Conservation (phyloP, 2,888 invertebrate species). For the Germaria angustata region DNA sequence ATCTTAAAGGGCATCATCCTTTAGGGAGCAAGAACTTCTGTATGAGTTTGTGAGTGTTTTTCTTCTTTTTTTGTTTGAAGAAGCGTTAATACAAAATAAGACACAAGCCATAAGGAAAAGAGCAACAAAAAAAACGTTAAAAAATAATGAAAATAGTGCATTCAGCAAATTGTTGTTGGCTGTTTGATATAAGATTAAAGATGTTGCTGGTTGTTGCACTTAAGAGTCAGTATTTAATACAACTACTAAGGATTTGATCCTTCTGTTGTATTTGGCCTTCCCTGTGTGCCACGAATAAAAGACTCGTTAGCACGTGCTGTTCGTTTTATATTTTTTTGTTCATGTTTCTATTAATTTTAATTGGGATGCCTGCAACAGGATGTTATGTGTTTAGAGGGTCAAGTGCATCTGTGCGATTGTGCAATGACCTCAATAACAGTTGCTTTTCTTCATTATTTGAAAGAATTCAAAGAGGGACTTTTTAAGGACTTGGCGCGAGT, state of each 20-base stretch:
- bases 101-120: slow-evolving; percentile 38
- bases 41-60: not conserved
- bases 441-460: slow-evolving; percentile 15
- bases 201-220: slow-evolving; percentile 42
- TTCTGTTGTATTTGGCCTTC: not conserved
- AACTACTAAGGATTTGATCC: slow-evolving; percentile 4
- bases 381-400: slow-evolving; percentile 46
- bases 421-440: slow-evolving; percentile 48
- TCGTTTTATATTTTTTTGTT: slow-evolving; percentile 12
- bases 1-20: slow-evolving; percentile 56
- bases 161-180: slow-evolving; percentile 45
- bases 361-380: slow-evolving; percentile 65
- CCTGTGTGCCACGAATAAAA: slow-evolving; percentile 15
- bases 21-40: slow-evolving; percentile 12
- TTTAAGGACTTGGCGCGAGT: slow-evolving; percentile 19
- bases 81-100: slow-evolving; percentile 6
- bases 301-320: slow-evolving; percentile 56
- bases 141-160: slow-evolving; percentile 28
- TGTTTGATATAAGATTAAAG: slow-evolving; percentile 61
- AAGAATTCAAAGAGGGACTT: not conserved
- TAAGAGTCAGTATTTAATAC: not conserved
- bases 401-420: slow-evolving; percentile 56
- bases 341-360: slow-evolving; percentile 48
- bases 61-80: slow-evolving; percentile 5
- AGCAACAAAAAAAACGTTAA: not conserved